Evolutionary conservation across 2,888 invertebrate species (phyloP), one percentile per base, ranked within the genome.

Genomic region (Criorhina ranunculi): DNA sequence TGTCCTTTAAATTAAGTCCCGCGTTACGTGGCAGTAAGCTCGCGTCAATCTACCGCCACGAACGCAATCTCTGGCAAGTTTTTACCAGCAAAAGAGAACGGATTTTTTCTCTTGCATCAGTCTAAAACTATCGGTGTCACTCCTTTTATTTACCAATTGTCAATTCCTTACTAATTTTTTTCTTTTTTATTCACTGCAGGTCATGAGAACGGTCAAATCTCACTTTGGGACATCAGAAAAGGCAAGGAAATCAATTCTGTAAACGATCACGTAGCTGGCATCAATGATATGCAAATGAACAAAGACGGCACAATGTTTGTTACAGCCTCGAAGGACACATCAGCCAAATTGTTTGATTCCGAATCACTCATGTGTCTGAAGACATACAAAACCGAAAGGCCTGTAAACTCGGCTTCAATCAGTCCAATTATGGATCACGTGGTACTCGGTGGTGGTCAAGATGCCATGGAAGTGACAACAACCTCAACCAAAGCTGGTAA

Each of bases 401-500:
- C 99, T 0, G 98, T 99, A 0, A 99, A 99, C 92, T 99, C 99
- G 0, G 99, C 99, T 0, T 96, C 99, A 1, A 96, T 99, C 86
- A 98, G 99, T 86, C 99, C 99, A 0, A 96, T 97, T 87, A 93
- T 95, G 72, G 98, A 99, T 92, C 99, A 99, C 93, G 99, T 99
- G 5, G 97, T 98, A 1, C 93, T 99, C 51, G 99, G 99, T 80
- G 99, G 99, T 92, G 99, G 99, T 89, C 99, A 99, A 93, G 99
- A 99, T 92, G 99, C 99, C 75, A 99, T 99, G 97, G 98, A 98
- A 90, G 99, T 99, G 78, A 98, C 98, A 51, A 98, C 98, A 1
- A 99, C 98, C 0, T 97, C 98, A 0, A 95, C 98, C 0, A 94
- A 97, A 88, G 95, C 97, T 83, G 99, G 99, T 66, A 99, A 99